These are phyloP conservation scores for Toxotes lorentzi DNA, from an alignment of 2,797 vertebrate species.

Conservation along the genomic window DNA sequence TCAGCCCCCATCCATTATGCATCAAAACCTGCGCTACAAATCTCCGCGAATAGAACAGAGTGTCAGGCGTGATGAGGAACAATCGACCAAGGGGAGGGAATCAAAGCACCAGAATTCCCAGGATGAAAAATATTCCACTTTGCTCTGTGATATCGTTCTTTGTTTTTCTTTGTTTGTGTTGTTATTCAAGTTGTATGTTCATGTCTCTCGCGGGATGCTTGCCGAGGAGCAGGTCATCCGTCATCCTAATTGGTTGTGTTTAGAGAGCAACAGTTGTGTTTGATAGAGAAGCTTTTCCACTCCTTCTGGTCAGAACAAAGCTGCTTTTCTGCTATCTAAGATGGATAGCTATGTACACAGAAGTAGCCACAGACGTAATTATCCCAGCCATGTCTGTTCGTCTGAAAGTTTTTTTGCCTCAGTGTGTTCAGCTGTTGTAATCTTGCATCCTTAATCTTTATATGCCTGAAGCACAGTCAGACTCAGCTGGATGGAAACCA, in stretches of 20 bases:
- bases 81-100: slow-evolving; percentile 69
- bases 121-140: slow-evolving; percentile 74
- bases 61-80: slow-evolving; percentile 84
- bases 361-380: slow-evolving; percentile 72
- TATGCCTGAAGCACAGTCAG: slow-evolving; percentile 33
- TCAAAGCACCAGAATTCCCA: slow-evolving; percentile 73
- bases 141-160: slow-evolving; percentile 69
- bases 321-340: slow-evolving; percentile 62
- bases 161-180: slow-evolving; percentile 80
- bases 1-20: slow-evolving; percentile 82
- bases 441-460: slow-evolving; percentile 49
- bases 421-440: slow-evolving; percentile 53
- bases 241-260: slow-evolving; percentile 86
- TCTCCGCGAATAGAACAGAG: slow-evolving; percentile 77
- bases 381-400: slow-evolving; percentile 60
- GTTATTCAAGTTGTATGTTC: slow-evolving; percentile 78
- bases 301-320: slow-evolving; percentile 78
- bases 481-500: slow-evolving; percentile 34
- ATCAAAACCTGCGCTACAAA: slow-evolving; percentile 77
- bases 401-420: slow-evolving; percentile 37
- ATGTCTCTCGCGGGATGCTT: slow-evolving; percentile 73
- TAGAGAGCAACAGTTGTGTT: slow-evolving; percentile 78
- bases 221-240: slow-evolving; percentile 74
- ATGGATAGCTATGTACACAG: slow-evolving; percentile 67
- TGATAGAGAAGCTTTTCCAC: slow-evolving; percentile 74